phyloP scores from a whole-genome alignment of 2,113 vertebrate species.

The Protomyctophum bolini region DNA sequence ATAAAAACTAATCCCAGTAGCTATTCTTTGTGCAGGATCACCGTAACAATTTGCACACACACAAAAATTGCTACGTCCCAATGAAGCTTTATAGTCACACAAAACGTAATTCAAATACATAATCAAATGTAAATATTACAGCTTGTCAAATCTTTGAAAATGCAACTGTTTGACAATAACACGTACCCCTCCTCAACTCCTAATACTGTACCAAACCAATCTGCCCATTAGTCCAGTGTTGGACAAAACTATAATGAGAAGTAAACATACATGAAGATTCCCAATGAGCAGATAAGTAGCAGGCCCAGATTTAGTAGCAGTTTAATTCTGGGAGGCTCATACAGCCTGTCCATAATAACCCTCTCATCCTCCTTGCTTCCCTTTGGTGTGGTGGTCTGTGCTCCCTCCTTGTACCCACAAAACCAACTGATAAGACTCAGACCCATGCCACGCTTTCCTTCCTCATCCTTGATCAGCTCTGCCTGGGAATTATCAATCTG shows the following conservation, averaged over 20 bases:
- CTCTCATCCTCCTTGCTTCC: slow-evolving; percentile 80
- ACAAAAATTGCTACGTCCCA: slow-evolving; percentile 40
- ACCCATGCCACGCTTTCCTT: slow-evolving; percentile 62
- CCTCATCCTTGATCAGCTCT: slow-evolving; percentile 77
- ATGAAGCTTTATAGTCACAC: slow-evolving; percentile 36
- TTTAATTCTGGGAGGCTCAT: slow-evolving; percentile 89
- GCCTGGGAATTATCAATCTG: slow-evolving; percentile 74
- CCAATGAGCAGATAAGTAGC: slow-evolving; percentile 87
- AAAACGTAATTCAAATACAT: slow-evolving; percentile 53
- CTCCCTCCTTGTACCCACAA: slow-evolving; percentile 84
- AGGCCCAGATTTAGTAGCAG: slow-evolving; percentile 88
- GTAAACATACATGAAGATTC: slow-evolving; percentile 96
- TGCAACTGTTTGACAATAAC: slow-evolving; percentile 39
- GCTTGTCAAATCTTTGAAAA: slow-evolving; percentile 53
- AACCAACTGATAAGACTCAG: slow-evolving; percentile 86
- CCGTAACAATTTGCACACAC: slow-evolving; percentile 45
- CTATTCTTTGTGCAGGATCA: slow-evolving; percentile 35
- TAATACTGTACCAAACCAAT: neutral
- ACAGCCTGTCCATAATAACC: slow-evolving; percentile 87
- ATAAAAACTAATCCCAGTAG: slow-evolving; percentile 39
- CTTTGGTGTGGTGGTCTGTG: slow-evolving; percentile 75
- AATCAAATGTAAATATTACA: slow-evolving; percentile 78
- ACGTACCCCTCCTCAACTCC: neutral
- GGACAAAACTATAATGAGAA: slow-evolving; percentile 86
- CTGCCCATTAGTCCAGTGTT: slow-evolving; percentile 28